A percentile compares a stretch with the other conserved stretches of the same genome.
Conservation (phyloP, 2,888 invertebrate species). For the Resseliella maxima region DNA sequence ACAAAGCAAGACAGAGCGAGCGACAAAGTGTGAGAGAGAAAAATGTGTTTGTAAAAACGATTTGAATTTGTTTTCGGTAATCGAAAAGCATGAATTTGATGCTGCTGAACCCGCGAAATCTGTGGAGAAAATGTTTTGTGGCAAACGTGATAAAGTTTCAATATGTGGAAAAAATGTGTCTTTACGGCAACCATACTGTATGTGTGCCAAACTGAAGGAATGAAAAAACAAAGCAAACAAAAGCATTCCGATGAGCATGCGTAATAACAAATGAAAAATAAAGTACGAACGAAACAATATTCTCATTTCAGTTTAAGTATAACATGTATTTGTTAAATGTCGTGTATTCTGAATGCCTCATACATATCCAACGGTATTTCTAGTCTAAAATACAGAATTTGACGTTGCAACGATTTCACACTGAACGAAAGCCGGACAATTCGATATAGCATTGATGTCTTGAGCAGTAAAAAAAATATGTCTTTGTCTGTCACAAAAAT, state of each 20-base stretch:
- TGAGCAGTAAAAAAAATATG: neutral
- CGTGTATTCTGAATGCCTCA: neutral
- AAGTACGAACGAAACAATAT: neutral
- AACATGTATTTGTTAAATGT: neutral
- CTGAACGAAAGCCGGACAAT: neutral
- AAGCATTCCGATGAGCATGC: neutral
- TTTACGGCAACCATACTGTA: no score
- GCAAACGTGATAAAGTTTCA: neutral
- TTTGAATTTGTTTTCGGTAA: neutral
- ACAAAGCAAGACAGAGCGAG: neutral
- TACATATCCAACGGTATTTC: slow-evolving; percentile 8
- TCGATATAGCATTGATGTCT: neutral
- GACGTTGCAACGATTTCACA: neutral
- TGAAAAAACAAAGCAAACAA: neutral
- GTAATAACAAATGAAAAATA: neutral
- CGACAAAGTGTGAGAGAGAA: no score
- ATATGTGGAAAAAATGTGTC: slow-evolving; percentile 10
- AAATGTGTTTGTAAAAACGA: neutral
- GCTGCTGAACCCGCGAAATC: neutral
- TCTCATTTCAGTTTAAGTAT: neutral
- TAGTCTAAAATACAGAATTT: slow-evolving; percentile 12
- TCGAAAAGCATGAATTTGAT: neutral
- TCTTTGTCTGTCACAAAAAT: neutral
- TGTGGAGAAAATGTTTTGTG: slow-evolving; percentile 1
- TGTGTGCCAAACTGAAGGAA: neutral